phyloP scores from a whole-genome alignment of 1,140 invertebrate species.

The Bombyx mandarina region DNA sequence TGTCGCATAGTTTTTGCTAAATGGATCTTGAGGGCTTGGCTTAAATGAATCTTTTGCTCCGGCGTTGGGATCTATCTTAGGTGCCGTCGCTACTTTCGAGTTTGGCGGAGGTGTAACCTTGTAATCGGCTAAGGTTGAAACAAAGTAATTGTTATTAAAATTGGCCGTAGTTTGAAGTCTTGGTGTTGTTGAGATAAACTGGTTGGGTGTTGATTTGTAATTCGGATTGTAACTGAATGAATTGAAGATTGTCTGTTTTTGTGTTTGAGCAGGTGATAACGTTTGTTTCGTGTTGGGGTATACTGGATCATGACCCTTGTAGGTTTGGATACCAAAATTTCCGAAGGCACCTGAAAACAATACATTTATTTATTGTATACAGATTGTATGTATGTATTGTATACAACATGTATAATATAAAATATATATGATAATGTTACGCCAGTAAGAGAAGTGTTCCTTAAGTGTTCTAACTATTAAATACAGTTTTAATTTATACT shows the following conservation, averaged over 20 bases:
- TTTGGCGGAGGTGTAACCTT: constrained; percentile 39
- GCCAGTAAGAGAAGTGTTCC: not conserved
- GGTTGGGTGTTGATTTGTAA: constrained; percentile 43
- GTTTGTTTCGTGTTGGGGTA: constrained; percentile 46
- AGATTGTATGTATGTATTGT: not conserved
- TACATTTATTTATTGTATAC: constrained; percentile 5
- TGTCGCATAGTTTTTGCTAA: constrained; percentile 38
- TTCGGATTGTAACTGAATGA: constrained; percentile 49
- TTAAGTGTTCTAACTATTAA: too few relatives aligned
- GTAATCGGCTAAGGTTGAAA: constrained; percentile 40
- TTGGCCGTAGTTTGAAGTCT: constrained; percentile 43
- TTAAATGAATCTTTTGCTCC: constrained; percentile 49
- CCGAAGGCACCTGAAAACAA: constrained; percentile 61
- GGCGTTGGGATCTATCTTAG: constrained; percentile 56
- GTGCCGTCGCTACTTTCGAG: constrained; percentile 34
- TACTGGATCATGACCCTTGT: constrained; percentile 52
- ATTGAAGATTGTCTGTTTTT: constrained; percentile 56
- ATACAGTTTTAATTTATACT: too few relatives aligned
- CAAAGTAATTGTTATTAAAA: constrained; percentile 25
- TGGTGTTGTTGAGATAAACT: constrained; percentile 47
- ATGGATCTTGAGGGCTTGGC: constrained; percentile 63
- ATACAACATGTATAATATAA: not conserved
- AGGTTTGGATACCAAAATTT: constrained; percentile 57
- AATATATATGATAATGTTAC: not conserved
- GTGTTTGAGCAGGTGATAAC: constrained; percentile 38